Evolutionary conservation across 1,140 invertebrate genomes (phyloP).

Genomic region (Sinonovacula constricta): DNA sequence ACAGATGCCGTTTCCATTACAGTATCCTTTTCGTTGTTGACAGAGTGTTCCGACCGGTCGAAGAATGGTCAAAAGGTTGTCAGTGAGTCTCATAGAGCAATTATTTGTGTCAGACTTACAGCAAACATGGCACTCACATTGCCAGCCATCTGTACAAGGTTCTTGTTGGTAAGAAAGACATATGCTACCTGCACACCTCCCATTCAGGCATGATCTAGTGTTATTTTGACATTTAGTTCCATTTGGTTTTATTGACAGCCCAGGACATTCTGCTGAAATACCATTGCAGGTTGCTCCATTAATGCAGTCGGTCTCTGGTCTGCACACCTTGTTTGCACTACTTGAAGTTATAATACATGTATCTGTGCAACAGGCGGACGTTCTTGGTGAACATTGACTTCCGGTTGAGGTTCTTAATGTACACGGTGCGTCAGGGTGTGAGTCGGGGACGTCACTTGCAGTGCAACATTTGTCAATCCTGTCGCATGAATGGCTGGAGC

Average conservation of each 20-base stretch:
- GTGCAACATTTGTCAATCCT: slow-evolving; percentile 68
- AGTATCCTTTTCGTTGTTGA: slow-evolving; percentile 56
- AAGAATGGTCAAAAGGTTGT: slow-evolving; percentile 14
- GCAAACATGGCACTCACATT: slow-evolving; percentile 57
- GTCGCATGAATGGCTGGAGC: slow-evolving; percentile 53
- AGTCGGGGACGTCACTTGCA: slow-evolving; percentile 45
- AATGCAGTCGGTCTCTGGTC: slow-evolving; percentile 53
- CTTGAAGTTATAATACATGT: slow-evolving; percentile 51
- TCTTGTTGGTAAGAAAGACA: slow-evolving; percentile 53
- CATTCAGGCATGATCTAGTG: slow-evolving; percentile 54
- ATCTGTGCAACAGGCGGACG: slow-evolving; percentile 58
- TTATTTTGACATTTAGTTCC: slow-evolving; percentile 57
- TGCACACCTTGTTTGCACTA: slow-evolving; percentile 46
- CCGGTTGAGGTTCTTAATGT: slow-evolving; percentile 54
- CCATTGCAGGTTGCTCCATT: slow-evolving; percentile 57
- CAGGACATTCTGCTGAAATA: slow-evolving; percentile 55
- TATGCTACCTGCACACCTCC: slow-evolving; percentile 55
- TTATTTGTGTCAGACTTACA: slow-evolving; percentile 10
- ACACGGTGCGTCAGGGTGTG: slow-evolving; percentile 57
- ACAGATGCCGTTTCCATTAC: slow-evolving; percentile 54
- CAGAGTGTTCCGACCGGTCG: slow-evolving; percentile 48
- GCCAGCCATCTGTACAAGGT: slow-evolving; percentile 55
- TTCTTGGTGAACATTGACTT: slow-evolving; percentile 60
- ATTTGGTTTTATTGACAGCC: slow-evolving; percentile 27
- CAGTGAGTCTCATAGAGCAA: slow-evolving; percentile 36